Evolutionary conservation across 2,797 vertebrate genomes (phyloP), one percentile per base, ranked within the genome.

Genomic region (Cuculus canorus): DNA sequence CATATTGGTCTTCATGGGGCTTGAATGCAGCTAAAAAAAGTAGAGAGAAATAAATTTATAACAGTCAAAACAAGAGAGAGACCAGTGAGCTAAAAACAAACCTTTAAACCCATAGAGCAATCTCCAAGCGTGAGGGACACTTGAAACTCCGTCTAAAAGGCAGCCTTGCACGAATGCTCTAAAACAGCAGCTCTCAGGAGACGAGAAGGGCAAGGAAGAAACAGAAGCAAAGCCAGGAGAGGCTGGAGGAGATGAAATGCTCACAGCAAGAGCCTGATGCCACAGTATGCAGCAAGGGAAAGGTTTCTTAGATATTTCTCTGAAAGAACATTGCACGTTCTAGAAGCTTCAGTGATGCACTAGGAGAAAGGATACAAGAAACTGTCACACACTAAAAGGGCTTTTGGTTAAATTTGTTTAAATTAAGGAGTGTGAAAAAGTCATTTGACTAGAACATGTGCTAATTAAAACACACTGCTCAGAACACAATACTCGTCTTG

Each of bases 221-320:
- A 27, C 35, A 32, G 37, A 13, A 35, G 13, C 32, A 53, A 47
- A 37, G 23, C 48, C 32, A 17, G 50, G n/a, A 53, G 41, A 35
- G 47, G 59, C 47, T 43, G 59, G 53, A 66, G 19, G 0, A 25
- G 45, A 24, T 0, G 1, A 19, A 66, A 23, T 3, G 0, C 4
- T 4, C 1, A 1, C 10, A 18, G 37, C 2, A 1, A 19, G 43
- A n/a, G 37, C 9, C 3, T 2, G 0, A 14, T 17, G 22, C 25
- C 15, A 2, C 0, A 3, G 37, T 12, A 6, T 5, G 13, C n/a
- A 23, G 28, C 28, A 15, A 52, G 30, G 61, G 47, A 56, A 61
- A 32, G 8, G 8, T 21, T 53, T 54, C 52, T n/a, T 13, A 9
- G 11, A 6, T 35, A 17, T 28, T 90, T 35, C 53, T 35, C 81